phyloP scores from a whole-genome alignment of 1,140 invertebrate genomes.

The Rhagoletis pomonella region DNA sequence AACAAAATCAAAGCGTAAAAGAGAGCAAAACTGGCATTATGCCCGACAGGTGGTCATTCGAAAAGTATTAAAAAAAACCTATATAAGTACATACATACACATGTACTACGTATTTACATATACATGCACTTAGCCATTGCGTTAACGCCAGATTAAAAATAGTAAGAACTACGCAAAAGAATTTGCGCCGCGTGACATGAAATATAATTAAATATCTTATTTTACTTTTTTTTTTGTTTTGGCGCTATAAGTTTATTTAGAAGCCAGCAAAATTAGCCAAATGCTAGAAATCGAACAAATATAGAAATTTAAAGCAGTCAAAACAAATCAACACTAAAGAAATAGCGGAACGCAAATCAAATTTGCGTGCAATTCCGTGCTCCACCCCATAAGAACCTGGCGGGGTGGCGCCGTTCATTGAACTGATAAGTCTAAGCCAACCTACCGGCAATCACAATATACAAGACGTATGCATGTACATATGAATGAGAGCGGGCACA shows the following conservation, averaged over 20 bases:
- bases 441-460: not conserved
- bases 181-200: not conserved
- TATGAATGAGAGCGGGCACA: not conserved
- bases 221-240: too few relatives aligned
- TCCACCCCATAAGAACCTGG: not conserved
- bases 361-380: too few relatives aligned
- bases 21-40: not conserved
- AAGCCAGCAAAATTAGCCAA: too few relatives aligned
- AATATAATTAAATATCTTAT: not conserved
- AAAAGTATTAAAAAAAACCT: not conserved
- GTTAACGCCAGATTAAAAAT: not conserved
- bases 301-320: constrained; percentile 2
- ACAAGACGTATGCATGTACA: too few relatives aligned
- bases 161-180: not conserved
- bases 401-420: not conserved
- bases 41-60: not conserved
- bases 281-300: not conserved
- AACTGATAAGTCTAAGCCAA: not conserved
- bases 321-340: not conserved
- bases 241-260: too few relatives aligned
- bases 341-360: not conserved
- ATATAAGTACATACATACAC: not conserved
- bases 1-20: not conserved
- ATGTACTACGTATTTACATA: not conserved
- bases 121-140: not conserved